These are phyloP conservation scores for Monopis laevigella DNA, from an alignment of 2,888 invertebrate genomes.

Conservation along the genomic window DNA sequence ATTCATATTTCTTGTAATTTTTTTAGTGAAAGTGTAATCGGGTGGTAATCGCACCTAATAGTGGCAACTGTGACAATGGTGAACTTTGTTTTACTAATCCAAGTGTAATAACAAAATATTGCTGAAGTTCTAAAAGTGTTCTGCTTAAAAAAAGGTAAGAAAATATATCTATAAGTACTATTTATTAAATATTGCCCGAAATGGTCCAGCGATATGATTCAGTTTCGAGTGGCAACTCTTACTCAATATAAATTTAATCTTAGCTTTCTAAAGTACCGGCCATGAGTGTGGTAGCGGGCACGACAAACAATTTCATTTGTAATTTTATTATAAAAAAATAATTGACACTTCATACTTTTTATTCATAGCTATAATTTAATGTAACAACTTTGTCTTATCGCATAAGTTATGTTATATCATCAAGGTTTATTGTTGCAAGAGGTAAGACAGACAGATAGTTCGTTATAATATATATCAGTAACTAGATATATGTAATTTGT, in stretches of 20 bases:
- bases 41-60: constrained; percentile 31
- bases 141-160: not conserved
- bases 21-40: constrained; percentile 44
- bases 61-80: constrained; percentile 56
- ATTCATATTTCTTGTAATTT: constrained; percentile 27
- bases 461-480: too few relatives aligned
- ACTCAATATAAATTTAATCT: constrained; percentile 41
- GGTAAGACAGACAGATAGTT: too few relatives aligned
- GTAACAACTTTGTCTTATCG: too few relatives aligned
- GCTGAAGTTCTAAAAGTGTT: not conserved
- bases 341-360: too few relatives aligned
- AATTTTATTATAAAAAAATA: too few relatives aligned
- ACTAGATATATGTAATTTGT: too few relatives aligned
- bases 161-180: not conserved
- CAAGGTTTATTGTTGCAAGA: too few relatives aligned
- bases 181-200: not conserved
- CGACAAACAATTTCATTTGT: constrained; percentile 1
- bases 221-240: constrained; percentile 19
- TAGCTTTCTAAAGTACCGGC: constrained; percentile 60
- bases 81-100: too few relatives aligned
- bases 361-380: too few relatives aligned
- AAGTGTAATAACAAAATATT: not conserved
- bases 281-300: constrained; percentile 45
- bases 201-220: constrained; percentile 6
- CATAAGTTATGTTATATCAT: too few relatives aligned